Evolutionary conservation across 2,113 vertebrate genomes (phyloP), one percentile per base, ranked within the genome.

Genomic region (Rhinoderma darwinii): DNA sequence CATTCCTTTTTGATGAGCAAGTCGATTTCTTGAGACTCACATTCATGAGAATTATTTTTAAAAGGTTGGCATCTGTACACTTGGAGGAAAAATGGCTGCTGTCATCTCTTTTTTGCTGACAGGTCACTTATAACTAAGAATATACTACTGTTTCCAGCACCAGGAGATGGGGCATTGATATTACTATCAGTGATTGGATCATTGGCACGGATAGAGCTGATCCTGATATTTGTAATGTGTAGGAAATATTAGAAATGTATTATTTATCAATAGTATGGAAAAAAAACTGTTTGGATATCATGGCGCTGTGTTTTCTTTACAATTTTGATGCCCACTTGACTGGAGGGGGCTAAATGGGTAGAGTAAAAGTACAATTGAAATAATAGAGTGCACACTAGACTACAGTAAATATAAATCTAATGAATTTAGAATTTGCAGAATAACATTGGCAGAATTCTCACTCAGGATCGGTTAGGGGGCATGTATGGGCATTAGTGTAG

Each of bases 41-140:
- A 35, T 83, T 66, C 81, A 70, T 35, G 30, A 51, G 81, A 83
- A 44, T 70, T 18, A 25, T 83, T 83, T 72, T 51, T 47, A 83
- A 70, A 72, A 35, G 81, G 18, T 66, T 83, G 81, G 81, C 81
- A 70, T 72, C 81, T 72, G 30, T 70, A 72, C 27, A 15, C 39
- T 70, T 72, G 81, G 63, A 83, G 63, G 14, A 83, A 83, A 83
- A 83, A 50, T 70, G 63, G 41, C 63, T 83, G 81, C 81, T 83
- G 81, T 83, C 81, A 83, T 83, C 63, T 51, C 15, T 83, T 51
- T n/a, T 51, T 43, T 83, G 81, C 81, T 70, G 81, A 83, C 81
- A 72, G 63, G 81, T 66, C 79, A 82, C 81, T 83, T 50, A 63
- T 37, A 37, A 83, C 41, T 51, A 14, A 51, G 61, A 25, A 70